Conservation (phyloP, 2,797 vertebrate species). For the Ptychobarbus kaznakovi region DNA sequence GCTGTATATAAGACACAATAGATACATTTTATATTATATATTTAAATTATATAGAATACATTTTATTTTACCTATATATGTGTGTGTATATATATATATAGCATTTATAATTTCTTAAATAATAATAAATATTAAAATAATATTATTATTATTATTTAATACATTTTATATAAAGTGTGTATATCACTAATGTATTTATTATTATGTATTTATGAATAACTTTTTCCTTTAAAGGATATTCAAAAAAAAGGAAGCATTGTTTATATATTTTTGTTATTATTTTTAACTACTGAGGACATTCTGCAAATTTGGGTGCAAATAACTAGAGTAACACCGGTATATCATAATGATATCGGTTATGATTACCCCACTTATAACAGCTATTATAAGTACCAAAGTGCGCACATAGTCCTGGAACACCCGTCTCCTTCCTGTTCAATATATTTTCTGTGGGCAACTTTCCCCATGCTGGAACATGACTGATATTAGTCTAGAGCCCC, state of each 20-base stretch:
- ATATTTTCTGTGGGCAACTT: slow-evolving; percentile 41
- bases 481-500: slow-evolving; percentile 54
- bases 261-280: background rate
- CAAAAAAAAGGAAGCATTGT: background rate
- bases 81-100: no score
- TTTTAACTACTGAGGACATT: slow-evolving; percentile 2
- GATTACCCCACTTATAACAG: background rate
- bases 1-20: background rate
- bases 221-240: background rate
- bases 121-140: background rate
- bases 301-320: background rate
- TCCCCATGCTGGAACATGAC: slow-evolving; percentile 48
- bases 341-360: background rate
- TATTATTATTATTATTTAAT: background rate
- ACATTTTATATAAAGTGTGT: background rate
- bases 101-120: background rate
- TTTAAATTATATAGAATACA: background rate
- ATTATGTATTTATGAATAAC: background rate
- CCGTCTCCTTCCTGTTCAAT: slow-evolving; percentile 31
- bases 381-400: slow-evolving; percentile 20
- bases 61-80: no score
- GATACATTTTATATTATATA: background rate
- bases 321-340: background rate
- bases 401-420: background rate
- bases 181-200: background rate